Percentiles rank a stretch among this genome's conserved stretches.
phyloP scores from a whole-genome alignment of 2,888 invertebrate species.

The Limnephilus marmoratus region DNA sequence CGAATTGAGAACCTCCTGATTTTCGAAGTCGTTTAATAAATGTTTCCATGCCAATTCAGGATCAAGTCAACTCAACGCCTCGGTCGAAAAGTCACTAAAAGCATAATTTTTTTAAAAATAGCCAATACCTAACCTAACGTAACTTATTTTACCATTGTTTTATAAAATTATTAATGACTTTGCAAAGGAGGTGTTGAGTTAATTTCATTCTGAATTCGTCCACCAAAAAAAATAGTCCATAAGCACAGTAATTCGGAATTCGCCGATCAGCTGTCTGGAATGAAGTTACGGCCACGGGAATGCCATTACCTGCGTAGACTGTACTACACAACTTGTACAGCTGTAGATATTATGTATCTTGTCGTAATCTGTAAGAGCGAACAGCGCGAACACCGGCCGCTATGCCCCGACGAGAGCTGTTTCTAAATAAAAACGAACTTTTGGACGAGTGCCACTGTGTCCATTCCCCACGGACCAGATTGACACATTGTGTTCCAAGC shows the following conservation, averaged over 20 bases:
- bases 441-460: constrained; percentile 64
- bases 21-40: too few species aligned
- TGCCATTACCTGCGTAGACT: not conserved
- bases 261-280: constrained; percentile 30
- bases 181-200: too few species aligned
- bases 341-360: not conserved
- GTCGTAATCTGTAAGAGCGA: not conserved
- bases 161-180: too few species aligned
- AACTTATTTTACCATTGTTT: too few species aligned
- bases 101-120: too few species aligned
- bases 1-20: too few species aligned
- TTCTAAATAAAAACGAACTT: constrained; percentile 65
- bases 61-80: too few species aligned
- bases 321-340: not conserved
- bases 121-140: too few species aligned
- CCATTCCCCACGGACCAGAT: constrained; percentile 59
- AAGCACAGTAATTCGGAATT: not conserved
- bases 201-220: too few species aligned
- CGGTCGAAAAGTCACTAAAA: too few species aligned
- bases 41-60: too few species aligned
- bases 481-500: constrained; percentile 61
- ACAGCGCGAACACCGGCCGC: constrained; percentile 25
- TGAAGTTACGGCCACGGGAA: not conserved
- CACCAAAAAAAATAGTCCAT: too few species aligned
- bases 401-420: constrained; percentile 59